Evolutionary conservation across 2,888 invertebrate genomes (phyloP).

Genomic region (Drosophila eohydei): DNA sequence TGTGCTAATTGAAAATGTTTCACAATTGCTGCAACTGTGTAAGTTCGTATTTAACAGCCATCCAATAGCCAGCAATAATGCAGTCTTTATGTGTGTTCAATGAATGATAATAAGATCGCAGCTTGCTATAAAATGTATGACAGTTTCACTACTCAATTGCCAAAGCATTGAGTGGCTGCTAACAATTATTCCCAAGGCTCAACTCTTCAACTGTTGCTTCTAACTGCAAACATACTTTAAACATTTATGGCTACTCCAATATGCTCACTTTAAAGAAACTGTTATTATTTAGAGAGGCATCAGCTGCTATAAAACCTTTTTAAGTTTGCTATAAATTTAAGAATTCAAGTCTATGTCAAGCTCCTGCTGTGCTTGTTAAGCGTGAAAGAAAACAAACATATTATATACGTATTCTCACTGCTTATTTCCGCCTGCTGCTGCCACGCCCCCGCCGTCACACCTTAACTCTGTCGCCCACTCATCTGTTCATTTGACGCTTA

Average conservation of each 20-base stretch:
- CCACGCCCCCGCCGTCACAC: background rate
- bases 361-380: background rate
- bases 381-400: background rate
- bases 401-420: conserved; percentile 13
- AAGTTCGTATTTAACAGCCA: background rate
- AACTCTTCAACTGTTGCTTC: no score
- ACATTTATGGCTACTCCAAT: background rate
- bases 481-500: conserved; percentile 56
- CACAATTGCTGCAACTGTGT: conserved; percentile 7
- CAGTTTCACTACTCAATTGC: background rate
- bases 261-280: background rate
- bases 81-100: background rate
- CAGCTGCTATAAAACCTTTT: background rate
- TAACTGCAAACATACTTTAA: background rate
- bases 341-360: background rate
- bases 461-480: conserved; percentile 5
- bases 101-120: background rate
- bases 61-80: background rate
- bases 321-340: background rate
- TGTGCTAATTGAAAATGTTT: conserved; percentile 66
- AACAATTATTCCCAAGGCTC: no score
- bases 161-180: background rate
- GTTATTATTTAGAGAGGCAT: background rate
- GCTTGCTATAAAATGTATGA: background rate
- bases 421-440: background rate